Evolutionary conservation across 2,797 vertebrate genomes (phyloP).

Genomic region (Bradypodion ventrale): DNA sequence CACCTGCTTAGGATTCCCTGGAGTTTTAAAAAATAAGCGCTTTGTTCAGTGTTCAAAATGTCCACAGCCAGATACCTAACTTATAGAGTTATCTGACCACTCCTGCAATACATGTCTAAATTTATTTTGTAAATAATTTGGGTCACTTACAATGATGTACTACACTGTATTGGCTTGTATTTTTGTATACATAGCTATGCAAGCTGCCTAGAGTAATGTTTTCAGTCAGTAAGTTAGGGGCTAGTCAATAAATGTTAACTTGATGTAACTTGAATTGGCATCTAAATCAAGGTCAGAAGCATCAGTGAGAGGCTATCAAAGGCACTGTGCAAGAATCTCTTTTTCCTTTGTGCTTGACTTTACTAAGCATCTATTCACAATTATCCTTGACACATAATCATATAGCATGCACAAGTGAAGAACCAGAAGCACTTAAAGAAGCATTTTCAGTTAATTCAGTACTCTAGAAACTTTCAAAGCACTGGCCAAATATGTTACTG

Average conservation of each 20-base stretch:
- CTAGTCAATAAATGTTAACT: slow-evolving; percentile 42
- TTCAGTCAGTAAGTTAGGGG: slow-evolving; percentile 50
- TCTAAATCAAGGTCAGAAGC: slow-evolving; percentile 45
- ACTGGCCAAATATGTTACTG: neutral
- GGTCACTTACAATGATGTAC: slow-evolving; percentile 63
- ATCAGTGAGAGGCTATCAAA: neutral
- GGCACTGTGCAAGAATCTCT: neutral
- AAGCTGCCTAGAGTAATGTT: slow-evolving; percentile 61
- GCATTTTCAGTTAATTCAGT: neutral
- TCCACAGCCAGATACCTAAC: neutral
- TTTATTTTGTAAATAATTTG: slow-evolving; percentile 56
- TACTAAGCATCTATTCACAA: neutral
- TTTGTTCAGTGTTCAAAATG: too few species aligned
- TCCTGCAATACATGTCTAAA: slow-evolving; percentile 37
- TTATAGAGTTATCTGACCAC: too few species aligned
- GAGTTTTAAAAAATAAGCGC: too few species aligned
- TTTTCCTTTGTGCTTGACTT: neutral
- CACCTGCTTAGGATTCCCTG: too few species aligned
- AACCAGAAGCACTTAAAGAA: neutral
- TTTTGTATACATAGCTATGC: neutral
- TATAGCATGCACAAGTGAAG: neutral
- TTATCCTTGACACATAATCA: neutral
- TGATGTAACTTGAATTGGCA: slow-evolving; percentile 64
- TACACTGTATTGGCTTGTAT: slow-evolving; percentile 59
- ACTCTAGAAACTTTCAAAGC: neutral